A percentile compares a stretch with the other conserved stretches of the same genome.
Evolutionary conservation across 2,888 invertebrate genomes (phyloP).

Genomic region (Adela reaumurella): DNA sequence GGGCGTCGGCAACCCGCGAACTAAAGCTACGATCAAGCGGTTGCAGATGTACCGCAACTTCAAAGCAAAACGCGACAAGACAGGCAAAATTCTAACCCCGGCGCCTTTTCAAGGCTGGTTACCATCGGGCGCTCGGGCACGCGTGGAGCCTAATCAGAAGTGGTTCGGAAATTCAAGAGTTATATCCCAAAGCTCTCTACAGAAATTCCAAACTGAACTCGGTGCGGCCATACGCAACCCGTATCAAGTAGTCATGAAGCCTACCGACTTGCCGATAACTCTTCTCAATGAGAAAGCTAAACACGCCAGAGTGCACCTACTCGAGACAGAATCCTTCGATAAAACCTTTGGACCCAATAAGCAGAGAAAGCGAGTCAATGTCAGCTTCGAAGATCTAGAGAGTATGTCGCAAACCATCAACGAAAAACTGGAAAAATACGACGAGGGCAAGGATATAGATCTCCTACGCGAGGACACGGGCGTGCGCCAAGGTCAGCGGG

Average conservation of each 20-base stretch:
- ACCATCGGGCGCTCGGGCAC: slow-evolving; percentile 83
- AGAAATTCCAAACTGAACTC: slow-evolving; percentile 91
- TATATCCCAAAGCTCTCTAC: slow-evolving; percentile 85
- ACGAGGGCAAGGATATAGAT: slow-evolving; percentile 78
- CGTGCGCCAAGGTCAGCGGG: slow-evolving; percentile 74
- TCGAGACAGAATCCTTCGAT: slow-evolving; percentile 94
- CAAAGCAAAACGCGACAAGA: slow-evolving; percentile 87
- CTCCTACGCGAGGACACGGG: slow-evolving; percentile 79
- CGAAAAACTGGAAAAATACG: slow-evolving; percentile 72
- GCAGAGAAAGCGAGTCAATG: slow-evolving; percentile 84
- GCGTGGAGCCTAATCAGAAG: slow-evolving; percentile 95
- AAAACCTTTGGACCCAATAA: slow-evolving; percentile 95
- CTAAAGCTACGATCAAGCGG: slow-evolving; percentile 92
- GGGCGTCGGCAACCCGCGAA: slow-evolving; percentile 80
- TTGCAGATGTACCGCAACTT: slow-evolving; percentile 98
- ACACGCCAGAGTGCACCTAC: slow-evolving; percentile 85
- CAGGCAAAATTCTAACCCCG: slow-evolving; percentile 86
- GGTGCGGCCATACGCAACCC: slow-evolving; percentile 94
- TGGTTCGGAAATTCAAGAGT: slow-evolving; percentile 99
- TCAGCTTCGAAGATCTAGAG: slow-evolving; percentile 71
- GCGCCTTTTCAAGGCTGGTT: slow-evolving; percentile 95
- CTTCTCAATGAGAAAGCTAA: slow-evolving; percentile 89
- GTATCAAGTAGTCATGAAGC: slow-evolving; percentile 96
- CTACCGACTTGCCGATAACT: slow-evolving; percentile 91
- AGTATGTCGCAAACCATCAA: slow-evolving; percentile 73